Evolutionary conservation across 2,888 invertebrate genomes (phyloP).

Genomic region (Steinernema scapterisci): DNA sequence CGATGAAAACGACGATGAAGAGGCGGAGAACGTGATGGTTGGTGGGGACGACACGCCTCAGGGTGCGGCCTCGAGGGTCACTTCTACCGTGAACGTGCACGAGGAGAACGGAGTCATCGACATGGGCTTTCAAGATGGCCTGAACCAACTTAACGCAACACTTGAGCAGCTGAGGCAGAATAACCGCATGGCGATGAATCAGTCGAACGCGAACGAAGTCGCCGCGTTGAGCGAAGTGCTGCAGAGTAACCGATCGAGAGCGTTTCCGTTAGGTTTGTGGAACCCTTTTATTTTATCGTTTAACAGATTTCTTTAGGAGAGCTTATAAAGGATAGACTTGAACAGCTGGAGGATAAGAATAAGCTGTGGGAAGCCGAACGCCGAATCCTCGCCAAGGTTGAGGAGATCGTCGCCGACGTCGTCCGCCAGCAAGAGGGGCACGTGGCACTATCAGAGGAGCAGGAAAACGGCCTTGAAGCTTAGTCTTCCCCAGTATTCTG

Average conservation of each 20-base stretch:
- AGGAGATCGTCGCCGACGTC: slow-evolving; percentile 28
- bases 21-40: slow-evolving; percentile 15
- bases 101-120: not conserved
- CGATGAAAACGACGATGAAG: slow-evolving; percentile 17
- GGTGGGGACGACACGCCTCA: slow-evolving; percentile 26
- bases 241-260: not conserved
- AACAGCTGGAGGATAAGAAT: slow-evolving; percentile 15
- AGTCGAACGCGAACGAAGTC: slow-evolving; percentile 15
- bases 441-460: not conserved
- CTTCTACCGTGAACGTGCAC: slow-evolving; percentile 9
- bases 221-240: slow-evolving; percentile 21
- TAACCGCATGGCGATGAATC: not conserved
- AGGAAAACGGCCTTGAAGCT: no score
- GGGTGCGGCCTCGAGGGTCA: slow-evolving; percentile 13
- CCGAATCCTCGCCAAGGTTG: slow-evolving; percentile 2
- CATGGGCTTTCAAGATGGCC: not conserved
- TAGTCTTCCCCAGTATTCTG: no score
- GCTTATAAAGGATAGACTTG: slow-evolving; percentile 17
- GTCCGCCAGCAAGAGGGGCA: not conserved
- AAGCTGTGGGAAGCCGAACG: slow-evolving; percentile 25
- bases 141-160: not conserved
- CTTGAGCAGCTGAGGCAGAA: not conserved
- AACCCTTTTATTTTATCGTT: not conserved
- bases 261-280: slow-evolving; percentile 7
- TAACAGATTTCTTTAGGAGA: not conserved